These are phyloP conservation scores for Pseudanteris insignis DNA, from an alignment of 2,888 invertebrate species.

Conservation along the genomic window DNA sequence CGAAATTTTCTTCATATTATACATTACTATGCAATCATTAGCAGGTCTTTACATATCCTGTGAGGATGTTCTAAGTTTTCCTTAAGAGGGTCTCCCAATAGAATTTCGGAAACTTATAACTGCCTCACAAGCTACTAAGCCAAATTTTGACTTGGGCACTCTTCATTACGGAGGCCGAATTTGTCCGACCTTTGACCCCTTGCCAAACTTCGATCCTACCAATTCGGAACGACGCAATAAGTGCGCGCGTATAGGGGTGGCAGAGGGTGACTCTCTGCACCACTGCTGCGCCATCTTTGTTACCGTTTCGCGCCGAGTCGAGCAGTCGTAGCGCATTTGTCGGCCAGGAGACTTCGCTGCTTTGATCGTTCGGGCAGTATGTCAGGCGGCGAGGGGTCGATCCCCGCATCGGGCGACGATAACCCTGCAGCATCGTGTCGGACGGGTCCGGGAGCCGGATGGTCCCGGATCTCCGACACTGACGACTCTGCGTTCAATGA, in stretches of 20 bases:
- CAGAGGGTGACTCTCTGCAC: slow-evolving; percentile 34
- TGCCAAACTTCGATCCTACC: slow-evolving; percentile 9
- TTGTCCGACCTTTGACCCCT: slow-evolving; percentile 1
- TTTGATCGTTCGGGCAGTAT: slow-evolving; percentile 57
- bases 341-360: slow-evolving; percentile 59
- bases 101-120: too few species aligned
- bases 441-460: slow-evolving; percentile 50
- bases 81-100: too few species aligned
- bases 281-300: slow-evolving; percentile 48
- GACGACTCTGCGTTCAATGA: slow-evolving; percentile 50
- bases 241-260: slow-evolving; percentile 40
- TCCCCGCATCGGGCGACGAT: slow-evolving; percentile 35
- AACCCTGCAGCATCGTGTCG: slow-evolving; percentile 39
- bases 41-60: neutral
- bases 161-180: neutral
- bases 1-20: too few species aligned
- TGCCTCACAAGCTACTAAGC: too few species aligned
- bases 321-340: slow-evolving; percentile 62
- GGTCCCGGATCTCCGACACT: slow-evolving; percentile 22
- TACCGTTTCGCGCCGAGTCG: slow-evolving; percentile 37
- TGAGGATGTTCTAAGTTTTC: too few species aligned
- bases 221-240: slow-evolving; percentile 22
- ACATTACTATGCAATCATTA: slow-evolving; percentile 4
- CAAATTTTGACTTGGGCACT: too few species aligned
- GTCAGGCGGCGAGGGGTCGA: slow-evolving; percentile 66